Evolutionary conservation across 2,113 vertebrate species (phyloP).

Genomic region (Toxotes chatareus): DNA sequence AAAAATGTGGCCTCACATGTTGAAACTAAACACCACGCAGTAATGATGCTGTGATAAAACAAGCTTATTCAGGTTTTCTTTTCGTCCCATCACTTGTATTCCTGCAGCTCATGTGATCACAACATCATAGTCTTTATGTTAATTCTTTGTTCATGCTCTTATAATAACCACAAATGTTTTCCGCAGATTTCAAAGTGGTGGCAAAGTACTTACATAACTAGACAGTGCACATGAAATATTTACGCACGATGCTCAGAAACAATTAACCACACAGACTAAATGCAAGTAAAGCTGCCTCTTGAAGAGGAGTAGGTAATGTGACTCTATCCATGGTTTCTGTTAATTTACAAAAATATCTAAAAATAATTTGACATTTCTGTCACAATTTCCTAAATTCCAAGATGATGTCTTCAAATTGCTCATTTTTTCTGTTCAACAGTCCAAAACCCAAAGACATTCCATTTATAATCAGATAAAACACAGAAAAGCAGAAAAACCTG

Average conservation of each 20-base stretch:
- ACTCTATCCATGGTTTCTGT: neutral
- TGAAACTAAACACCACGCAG: no score
- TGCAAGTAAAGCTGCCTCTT: neutral
- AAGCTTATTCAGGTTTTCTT: no score
- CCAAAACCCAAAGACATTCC: no score
- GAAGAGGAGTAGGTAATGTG: neutral
- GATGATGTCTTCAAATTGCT: no score
- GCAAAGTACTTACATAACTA: neutral
- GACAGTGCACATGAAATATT: neutral
- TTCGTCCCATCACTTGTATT: neutral
- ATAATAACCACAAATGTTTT: neutral
- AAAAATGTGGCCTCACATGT: neutral
- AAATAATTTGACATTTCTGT: no score
- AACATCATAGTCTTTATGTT: neutral
- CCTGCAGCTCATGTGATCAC: conserved; percentile 6
- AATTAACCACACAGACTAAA: neutral
- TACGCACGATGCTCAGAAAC: neutral
- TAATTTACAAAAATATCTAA: no score
- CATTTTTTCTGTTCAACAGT: no score
- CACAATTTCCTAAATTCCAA: no score
- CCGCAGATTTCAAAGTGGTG: neutral
- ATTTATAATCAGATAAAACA: no score
- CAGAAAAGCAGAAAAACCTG: no score
- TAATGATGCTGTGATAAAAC: neutral
- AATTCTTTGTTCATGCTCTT: neutral